Evolutionary conservation across 2,797 vertebrate species (phyloP).

Genomic region (Chelidonichthys spinosus): DNA sequence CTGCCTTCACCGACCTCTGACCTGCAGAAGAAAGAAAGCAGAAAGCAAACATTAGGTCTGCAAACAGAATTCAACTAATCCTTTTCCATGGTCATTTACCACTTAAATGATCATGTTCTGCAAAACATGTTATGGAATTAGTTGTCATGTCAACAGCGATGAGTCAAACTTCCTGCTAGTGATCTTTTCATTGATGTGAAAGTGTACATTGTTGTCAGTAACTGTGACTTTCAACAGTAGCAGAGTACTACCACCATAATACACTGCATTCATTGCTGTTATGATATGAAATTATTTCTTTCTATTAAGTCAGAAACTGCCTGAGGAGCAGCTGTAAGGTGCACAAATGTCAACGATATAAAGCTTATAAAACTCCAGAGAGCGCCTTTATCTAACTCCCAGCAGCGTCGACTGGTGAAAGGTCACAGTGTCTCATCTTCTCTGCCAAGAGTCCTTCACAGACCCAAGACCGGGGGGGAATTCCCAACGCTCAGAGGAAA

Average conservation of each 20-base stretch:
- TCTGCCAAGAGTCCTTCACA: conserved; percentile 32
- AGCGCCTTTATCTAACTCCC: conserved; percentile 29
- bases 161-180: neutral
- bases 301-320: conserved; percentile 5
- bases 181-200: neutral
- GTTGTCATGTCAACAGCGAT: neutral
- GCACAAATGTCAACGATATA: conserved; percentile 32
- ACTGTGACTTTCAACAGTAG: neutral
- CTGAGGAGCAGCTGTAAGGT: neutral
- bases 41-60: conserved; percentile 20
- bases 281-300: neutral
- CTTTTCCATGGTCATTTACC: neutral
- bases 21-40: conserved; percentile 46
- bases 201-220: neutral
- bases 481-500: conserved; percentile 13
- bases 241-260: neutral
- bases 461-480: conserved; percentile 9
- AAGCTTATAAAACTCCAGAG: conserved; percentile 14
- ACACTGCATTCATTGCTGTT: neutral
- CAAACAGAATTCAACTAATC: conserved; percentile 22
- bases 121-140: conserved; percentile 8
- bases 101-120: neutral
- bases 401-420: conserved; percentile 30
- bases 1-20: conserved; percentile 60
- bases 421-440: conserved; percentile 38